These are phyloP conservation scores for Drosophila funebris DNA, from an alignment of 1,140 invertebrate species.

Conservation along the genomic window DNA sequence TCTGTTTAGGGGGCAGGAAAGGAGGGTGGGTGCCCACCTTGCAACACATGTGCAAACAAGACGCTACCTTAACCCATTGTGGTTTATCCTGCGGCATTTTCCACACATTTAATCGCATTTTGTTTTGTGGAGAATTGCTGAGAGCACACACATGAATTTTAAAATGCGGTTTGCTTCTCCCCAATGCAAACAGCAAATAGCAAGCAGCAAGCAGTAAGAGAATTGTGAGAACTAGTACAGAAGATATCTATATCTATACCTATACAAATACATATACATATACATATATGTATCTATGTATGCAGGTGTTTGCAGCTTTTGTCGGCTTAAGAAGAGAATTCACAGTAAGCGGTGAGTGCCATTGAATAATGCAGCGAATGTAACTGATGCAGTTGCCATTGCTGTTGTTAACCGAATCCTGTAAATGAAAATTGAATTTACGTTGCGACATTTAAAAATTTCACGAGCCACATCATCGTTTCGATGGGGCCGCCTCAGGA, in stretches of 20 bases:
- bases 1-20: not conserved
- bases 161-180: conserved; percentile 59
- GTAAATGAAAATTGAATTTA: conserved; percentile 68
- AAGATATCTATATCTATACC: not conserved
- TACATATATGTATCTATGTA: not conserved
- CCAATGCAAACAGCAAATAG: not conserved
- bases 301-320: not conserved
- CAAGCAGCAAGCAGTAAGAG: not conserved
- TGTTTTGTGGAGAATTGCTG: conserved; percentile 66
- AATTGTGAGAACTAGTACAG: not conserved
- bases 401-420: conserved; percentile 3
- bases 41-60: conserved; percentile 73
- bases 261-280: not conserved
- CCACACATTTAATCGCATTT: conserved; percentile 79
- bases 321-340: conserved; percentile 11
- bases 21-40: not conserved
- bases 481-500: not conserved
- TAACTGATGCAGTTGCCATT: conserved; percentile 6
- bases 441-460: conserved; percentile 74
- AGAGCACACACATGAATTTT: conserved; percentile 71
- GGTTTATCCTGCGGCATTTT: conserved; percentile 67
- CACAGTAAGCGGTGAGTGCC: conserved; percentile 59
- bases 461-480: conserved; percentile 37
- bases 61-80: conserved; percentile 67
- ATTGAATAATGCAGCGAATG: conserved; percentile 69